Percentiles rank a stretch among this genome's conserved stretches.
Evolutionary conservation across 2,888 invertebrate genomes (phyloP).

Genomic region (Volucella zonaria): DNA sequence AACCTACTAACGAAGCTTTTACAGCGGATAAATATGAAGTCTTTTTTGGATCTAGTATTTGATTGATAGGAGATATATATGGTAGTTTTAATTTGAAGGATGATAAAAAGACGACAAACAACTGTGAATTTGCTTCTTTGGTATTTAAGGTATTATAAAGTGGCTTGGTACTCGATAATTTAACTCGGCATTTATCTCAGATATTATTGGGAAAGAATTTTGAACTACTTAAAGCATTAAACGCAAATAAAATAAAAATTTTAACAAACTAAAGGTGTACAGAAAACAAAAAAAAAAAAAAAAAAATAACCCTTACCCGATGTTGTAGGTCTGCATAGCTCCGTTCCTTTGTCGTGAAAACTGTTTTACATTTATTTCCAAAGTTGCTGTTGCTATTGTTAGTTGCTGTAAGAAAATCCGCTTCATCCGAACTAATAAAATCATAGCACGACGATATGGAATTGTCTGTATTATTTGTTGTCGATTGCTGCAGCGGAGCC

Average conservation of each 20-base stretch:
- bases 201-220: neutral
- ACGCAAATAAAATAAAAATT: conserved; percentile 12
- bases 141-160: no score
- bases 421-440: conserved; percentile 72
- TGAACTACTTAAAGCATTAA: neutral
- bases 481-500: conserved; percentile 83
- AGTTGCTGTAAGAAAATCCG: conserved; percentile 61
- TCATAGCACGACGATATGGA: conserved; percentile 74
- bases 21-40: no score
- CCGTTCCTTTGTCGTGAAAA: conserved; percentile 35
- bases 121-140: no score
- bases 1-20: no score
- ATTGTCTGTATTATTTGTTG: conserved; percentile 81
- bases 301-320: conserved; percentile 54
- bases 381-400: conserved; percentile 43
- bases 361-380: conserved; percentile 47
- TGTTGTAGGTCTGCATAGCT: conserved; percentile 45
- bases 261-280: conserved; percentile 7
- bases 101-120: no score
- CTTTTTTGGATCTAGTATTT: no score
- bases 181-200: no score
- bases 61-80: neutral
- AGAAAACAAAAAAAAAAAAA: conserved; percentile 8
- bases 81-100: no score
- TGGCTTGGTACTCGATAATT: no score